These are phyloP conservation scores for Paralinhomoeus sp. DNA, from an alignment of 2,888 invertebrate genomes.

Conservation along the genomic window DNA sequence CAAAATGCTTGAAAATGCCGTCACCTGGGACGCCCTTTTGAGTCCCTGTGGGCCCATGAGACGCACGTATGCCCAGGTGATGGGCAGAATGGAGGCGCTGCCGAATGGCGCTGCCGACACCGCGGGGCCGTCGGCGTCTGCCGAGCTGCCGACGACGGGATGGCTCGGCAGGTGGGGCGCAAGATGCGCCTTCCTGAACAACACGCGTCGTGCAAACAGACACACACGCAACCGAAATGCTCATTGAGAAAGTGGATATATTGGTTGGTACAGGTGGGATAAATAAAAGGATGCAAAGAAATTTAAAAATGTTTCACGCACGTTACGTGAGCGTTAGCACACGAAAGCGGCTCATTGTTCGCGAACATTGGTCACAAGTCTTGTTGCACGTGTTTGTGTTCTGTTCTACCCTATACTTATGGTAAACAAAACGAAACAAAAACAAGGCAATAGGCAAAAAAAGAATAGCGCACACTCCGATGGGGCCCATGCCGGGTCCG, in stretches of 20 bases:
- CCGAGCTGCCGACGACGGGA: conserved; percentile 47
- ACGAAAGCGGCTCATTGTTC: too few relatives aligned
- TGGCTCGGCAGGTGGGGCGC: conserved; percentile 85
- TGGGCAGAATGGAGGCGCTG: conserved; percentile 85
- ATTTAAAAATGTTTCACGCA: too few relatives aligned
- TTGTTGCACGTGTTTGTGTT: not conserved
- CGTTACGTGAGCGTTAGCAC: too few relatives aligned
- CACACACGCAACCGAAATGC: too few relatives aligned
- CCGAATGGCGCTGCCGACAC: conserved; percentile 93
- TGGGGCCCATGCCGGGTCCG: conserved; percentile 96
- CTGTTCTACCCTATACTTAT: not conserved
- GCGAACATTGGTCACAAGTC: not conserved
- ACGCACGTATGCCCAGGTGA: conserved; percentile 89
- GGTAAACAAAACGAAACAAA: too few relatives aligned
- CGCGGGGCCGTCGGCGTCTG: conserved; percentile 54
- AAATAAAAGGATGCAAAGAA: too few relatives aligned
- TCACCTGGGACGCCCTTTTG: conserved; percentile 39
- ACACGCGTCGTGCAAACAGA: too few relatives aligned
- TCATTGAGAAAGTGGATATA: too few relatives aligned
- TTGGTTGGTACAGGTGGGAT: too few relatives aligned
- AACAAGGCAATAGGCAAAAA: not conserved
- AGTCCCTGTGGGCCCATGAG: conserved; percentile 73
- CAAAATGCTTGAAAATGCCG: not conserved
- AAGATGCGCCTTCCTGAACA: conserved; percentile 70
- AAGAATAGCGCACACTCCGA: conserved; percentile 44